Base-by-base conservation (phyloP, 2,888 invertebrate genomes). In the Ormyrus rosae region DNA sequence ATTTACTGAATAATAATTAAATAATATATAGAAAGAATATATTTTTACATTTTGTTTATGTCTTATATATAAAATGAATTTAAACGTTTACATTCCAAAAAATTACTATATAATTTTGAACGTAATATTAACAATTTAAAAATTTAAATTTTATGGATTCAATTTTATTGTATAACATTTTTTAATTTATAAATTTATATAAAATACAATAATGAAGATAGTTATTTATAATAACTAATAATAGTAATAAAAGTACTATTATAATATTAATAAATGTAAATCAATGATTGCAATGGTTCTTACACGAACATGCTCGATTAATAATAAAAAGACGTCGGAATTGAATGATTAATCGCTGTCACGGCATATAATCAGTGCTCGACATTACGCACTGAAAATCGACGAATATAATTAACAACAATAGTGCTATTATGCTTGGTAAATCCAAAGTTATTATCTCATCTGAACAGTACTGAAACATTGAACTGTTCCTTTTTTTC, bases 201-300 rank as follows among this genome's bases (percentile, higher is more conserved):
- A 73, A 64, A 69, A 69, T 79, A 79, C 56, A 64, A 74, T 74
- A 69, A 74, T 69, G 64, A 74, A 79, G 64, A 74, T 74, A 79
- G 11, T 72, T 53, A 58, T 61, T 64, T 78, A 64, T 68, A 55
- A 13, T 68, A 79, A 64, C 51, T 79, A 63, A 64, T 51, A 69
- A 46, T 19, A 68, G 64, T 64, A 61, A 61, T 45, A 69, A 73
- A 51, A 71, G 60, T 65, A 48, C 63, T 77, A 53, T 34, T 34
- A 58, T 65, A 71, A 71, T 64, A 51, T 72, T 78, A 65, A 72
- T 60, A 78, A 78, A 50, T 72, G 55, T 67, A 63, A 72, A 78
- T 78, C 63, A 72, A 68, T 73, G 55, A 78, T 78, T 78, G 72
- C 78, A 65, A 72, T 78, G 60, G 45, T 48, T 60, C 11, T 71